Evolutionary conservation across 2,113 vertebrate genomes (phyloP).

Genomic region (Columba livia): DNA sequence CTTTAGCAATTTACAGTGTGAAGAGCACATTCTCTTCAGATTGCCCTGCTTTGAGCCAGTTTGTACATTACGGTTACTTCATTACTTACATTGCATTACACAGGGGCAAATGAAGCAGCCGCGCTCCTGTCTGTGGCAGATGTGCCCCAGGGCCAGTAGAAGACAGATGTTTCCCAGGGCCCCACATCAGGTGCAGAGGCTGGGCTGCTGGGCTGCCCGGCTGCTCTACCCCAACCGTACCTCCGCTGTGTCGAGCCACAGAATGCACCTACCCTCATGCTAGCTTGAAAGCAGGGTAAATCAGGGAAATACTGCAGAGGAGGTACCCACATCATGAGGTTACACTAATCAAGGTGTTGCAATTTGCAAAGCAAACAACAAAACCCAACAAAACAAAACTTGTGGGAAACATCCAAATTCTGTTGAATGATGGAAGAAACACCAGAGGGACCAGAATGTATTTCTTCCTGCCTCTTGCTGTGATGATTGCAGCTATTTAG

Average conservation of each 20-base stretch:
- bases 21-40: conserved; percentile 26
- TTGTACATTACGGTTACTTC: neutral
- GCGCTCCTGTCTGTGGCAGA: neutral
- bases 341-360: neutral
- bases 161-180: neutral
- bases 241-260: neutral
- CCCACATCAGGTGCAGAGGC: neutral
- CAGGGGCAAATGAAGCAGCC: neutral
- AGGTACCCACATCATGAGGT: neutral
- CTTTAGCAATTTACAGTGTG: conserved; percentile 34
- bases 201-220: neutral
- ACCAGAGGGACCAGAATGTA: neutral
- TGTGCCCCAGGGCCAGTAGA: neutral
- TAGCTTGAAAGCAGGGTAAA: neutral
- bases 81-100: conserved; percentile 33
- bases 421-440: neutral
- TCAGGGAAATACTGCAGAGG: neutral
- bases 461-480: neutral
- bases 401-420: neutral
- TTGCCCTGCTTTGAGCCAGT: conserved; percentile 1
- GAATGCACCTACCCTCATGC: neutral
- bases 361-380: neutral
- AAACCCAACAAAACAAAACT: neutral
- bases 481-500: neutral
- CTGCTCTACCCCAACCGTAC: neutral